These are phyloP conservation scores for Hypsopygia costalis DNA, from an alignment of 2,888 invertebrate species.

Conservation along the genomic window DNA sequence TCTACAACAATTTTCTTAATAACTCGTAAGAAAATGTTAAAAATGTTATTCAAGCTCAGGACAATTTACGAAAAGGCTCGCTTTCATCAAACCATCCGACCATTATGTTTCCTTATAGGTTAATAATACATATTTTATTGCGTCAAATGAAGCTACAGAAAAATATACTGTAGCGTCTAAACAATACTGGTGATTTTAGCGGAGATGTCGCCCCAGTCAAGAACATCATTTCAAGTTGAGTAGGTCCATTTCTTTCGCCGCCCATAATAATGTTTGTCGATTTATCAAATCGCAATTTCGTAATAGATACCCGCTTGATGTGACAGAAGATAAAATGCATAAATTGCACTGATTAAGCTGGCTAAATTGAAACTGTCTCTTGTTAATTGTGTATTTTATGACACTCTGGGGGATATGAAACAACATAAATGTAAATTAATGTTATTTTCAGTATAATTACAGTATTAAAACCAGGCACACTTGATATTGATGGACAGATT, in stretches of 20 bases:
- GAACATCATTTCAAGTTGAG: conserved; percentile 59
- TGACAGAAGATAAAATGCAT: conserved; percentile 60
- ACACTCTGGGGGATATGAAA: neutral
- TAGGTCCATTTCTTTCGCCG: conserved; percentile 74
- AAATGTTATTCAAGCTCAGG: conserved; percentile 36
- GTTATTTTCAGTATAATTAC: too few species aligned
- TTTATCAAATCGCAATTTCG: conserved; percentile 79
- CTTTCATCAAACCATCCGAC: conserved; percentile 56
- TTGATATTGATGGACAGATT: too few species aligned
- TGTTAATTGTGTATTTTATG: conserved; percentile 6
- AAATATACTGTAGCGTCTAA: conserved; percentile 31
- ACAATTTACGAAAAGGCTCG: conserved; percentile 60
- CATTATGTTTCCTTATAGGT: conserved; percentile 65
- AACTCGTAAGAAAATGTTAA: too few species aligned
- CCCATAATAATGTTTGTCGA: conserved; percentile 76
- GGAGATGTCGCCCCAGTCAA: conserved; percentile 21
- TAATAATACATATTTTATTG: conserved; percentile 59
- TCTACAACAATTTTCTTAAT: too few species aligned
- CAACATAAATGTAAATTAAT: too few species aligned
- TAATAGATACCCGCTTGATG: conserved; percentile 77
- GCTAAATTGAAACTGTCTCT: conserved; percentile 20
- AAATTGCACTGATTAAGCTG: conserved; percentile 37
- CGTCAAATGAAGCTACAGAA: conserved; percentile 20
- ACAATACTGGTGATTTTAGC: conserved; percentile 35
- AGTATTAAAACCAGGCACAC: too few species aligned